phyloP scores from a whole-genome alignment of 2,113 vertebrate species.

The Chauna torquata region DNA sequence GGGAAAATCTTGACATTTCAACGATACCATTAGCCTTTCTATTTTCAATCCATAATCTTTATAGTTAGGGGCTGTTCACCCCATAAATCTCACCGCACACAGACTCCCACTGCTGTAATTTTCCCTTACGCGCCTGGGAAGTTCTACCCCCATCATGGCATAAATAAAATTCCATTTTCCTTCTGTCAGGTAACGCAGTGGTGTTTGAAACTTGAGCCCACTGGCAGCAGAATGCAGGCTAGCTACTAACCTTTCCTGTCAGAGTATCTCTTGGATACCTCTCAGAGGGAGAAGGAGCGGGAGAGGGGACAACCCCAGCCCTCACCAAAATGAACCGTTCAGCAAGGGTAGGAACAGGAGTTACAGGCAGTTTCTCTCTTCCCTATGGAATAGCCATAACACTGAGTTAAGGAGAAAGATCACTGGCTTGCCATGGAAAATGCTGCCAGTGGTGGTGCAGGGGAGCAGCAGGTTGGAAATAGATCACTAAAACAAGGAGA shows the following conservation, averaged over 20 bases:
- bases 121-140: neutral
- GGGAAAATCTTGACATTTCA: neutral
- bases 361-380: neutral
- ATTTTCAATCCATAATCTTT: neutral
- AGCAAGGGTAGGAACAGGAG: neutral
- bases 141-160: neutral
- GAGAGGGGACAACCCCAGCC: neutral
- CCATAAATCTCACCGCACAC: neutral
- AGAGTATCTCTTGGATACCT: neutral
- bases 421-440: neutral
- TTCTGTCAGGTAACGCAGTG: neutral
- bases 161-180: neutral
- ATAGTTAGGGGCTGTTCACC: neutral
- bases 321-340: neutral
- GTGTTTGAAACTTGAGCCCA: neutral
- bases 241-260: neutral
- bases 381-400: neutral
- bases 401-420: neutral
- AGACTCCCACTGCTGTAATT: neutral
- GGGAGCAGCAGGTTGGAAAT: neutral
- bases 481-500: neutral
- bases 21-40: neutral
- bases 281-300: neutral
- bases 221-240: neutral
- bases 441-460: neutral